Conservation (phyloP, 1,140 invertebrate genomes). For the Philopotamus ludificatus region DNA sequence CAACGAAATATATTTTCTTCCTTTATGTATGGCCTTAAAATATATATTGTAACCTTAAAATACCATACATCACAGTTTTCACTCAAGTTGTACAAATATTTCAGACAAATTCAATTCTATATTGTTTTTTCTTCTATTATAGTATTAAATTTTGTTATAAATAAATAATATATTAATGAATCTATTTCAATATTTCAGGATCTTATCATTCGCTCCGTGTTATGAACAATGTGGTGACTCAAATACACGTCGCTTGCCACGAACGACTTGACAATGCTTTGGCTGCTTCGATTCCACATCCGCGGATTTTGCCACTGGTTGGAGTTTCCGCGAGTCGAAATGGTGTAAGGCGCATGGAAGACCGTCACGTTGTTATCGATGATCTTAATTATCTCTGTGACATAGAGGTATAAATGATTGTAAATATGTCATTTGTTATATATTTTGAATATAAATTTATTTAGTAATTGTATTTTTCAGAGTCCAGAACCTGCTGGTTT, state of each 20-base stretch:
- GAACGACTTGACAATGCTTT: constrained; percentile 65
- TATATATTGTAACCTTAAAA: too few relatives aligned
- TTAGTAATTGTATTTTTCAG: constrained; percentile 43
- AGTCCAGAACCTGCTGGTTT: constrained; percentile 63
- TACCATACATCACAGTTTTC: too few relatives aligned
- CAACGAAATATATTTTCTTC: too few relatives aligned
- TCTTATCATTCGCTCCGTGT: constrained; percentile 65
- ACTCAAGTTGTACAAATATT: too few relatives aligned
- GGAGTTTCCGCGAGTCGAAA: constrained; percentile 74
- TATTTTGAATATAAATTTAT: constrained; percentile 7
- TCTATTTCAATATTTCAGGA: constrained; percentile 55
- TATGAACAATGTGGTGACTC: constrained; percentile 69
- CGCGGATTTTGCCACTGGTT: constrained; percentile 54
- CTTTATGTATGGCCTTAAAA: too few relatives aligned
- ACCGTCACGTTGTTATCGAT: constrained; percentile 75
- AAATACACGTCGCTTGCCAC: constrained; percentile 68
- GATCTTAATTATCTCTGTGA: constrained; percentile 70
- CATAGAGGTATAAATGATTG: constrained; percentile 56
- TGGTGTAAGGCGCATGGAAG: constrained; percentile 81
- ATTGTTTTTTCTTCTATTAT: background rate
- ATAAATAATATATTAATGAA: background rate
- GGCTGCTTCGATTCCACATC: constrained; percentile 55
- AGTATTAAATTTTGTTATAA: background rate
- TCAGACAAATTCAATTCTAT: too few relatives aligned
- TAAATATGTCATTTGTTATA: constrained; percentile 6